Evolutionary conservation across 1,140 invertebrate genomes (phyloP).

Genomic region (Eupristina koningsbergeri): DNA sequence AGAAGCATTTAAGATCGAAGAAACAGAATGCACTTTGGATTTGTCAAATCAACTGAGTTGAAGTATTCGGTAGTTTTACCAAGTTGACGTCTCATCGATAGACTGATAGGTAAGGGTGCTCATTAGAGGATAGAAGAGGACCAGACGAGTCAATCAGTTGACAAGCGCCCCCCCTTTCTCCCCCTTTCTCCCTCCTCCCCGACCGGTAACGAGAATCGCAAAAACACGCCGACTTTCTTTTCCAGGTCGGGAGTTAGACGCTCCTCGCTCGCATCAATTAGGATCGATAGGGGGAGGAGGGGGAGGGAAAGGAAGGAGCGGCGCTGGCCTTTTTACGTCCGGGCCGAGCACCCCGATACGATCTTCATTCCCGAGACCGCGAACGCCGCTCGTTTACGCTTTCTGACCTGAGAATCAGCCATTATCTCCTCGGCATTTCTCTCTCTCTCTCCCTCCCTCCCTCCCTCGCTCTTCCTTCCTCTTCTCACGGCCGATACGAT

Average conservation of each 20-base stretch:
- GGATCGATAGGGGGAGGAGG: constrained; percentile 45
- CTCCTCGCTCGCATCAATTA: constrained; percentile 42
- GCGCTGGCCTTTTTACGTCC: constrained; percentile 40
- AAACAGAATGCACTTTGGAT: too few relatives aligned
- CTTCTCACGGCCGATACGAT: constrained; percentile 34
- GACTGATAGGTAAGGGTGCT: too few relatives aligned
- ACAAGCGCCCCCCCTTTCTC: too few relatives aligned
- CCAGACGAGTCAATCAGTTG: too few relatives aligned
- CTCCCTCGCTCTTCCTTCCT: constrained; percentile 6
- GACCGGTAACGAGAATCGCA: not conserved
- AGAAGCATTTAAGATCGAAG: too few relatives aligned
- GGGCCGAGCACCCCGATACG: not conserved
- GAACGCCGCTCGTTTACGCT: constrained; percentile 47
- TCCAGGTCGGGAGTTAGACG: not conserved
- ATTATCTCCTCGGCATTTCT: constrained; percentile 31
- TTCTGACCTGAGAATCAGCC: constrained; percentile 49
- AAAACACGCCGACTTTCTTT: not conserved
- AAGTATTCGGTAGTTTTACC: too few relatives aligned
- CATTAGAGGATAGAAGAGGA: too few relatives aligned
- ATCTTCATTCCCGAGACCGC: constrained; percentile 22
- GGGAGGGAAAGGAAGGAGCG: constrained; percentile 47
- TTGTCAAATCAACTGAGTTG: too few relatives aligned
- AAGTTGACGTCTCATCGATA: too few relatives aligned
- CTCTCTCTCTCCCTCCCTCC: not conserved
- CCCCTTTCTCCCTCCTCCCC: too few relatives aligned